Evolutionary conservation across 2,797 vertebrate genomes (phyloP), one percentile per base, ranked within the genome.

Genomic region (Hypotaenidia okinawae): DNA sequence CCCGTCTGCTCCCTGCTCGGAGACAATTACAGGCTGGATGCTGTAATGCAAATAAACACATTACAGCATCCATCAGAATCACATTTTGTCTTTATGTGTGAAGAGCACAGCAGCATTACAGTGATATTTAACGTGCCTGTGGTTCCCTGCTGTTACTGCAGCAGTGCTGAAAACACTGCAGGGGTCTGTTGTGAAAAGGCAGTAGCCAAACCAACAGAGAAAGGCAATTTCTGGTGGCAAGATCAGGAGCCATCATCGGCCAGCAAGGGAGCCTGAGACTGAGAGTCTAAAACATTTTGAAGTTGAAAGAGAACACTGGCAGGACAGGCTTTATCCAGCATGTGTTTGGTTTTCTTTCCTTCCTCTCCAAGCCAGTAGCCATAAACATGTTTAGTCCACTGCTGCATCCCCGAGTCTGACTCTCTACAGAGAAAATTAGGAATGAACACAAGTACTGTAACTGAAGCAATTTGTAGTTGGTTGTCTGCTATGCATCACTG

Each of bases 401-500:
- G 2, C 55, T 68, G 76, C 72, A 57, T 64, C 35, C 79, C 54
- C 33, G 54, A 78, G 79, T 72, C 45, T 88, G 69, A 51, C 5
- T 10, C 28, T 84, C 30, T 80, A 55, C 45, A 76, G 69, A 62
- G 70, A 82, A 81, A 81, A 93, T 69, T 13, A 73, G 76, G 80
- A 86, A 69, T 2, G 17, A 93, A 86, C 83, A 87, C 0, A 3
- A 61, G 32, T 73, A 14, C 54, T 43, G 51, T 52, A 75, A 51
- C 73, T 37, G 47, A 90, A 78, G 63, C 63, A 84, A 70, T 24
- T 55, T 91, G 76, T 63, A 88, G 86, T 37, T 74, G 24, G 67
- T 89, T 91, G 84, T 93, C 84, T 93, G 81, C 6, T 49, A 74
- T 90, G 84, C 54, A 87, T 83, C 89, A 82, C 68, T 87, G 68